Evolutionary conservation across 2,113 vertebrate genomes (phyloP).

Genomic region (Corythoichthys haematopterus): DNA sequence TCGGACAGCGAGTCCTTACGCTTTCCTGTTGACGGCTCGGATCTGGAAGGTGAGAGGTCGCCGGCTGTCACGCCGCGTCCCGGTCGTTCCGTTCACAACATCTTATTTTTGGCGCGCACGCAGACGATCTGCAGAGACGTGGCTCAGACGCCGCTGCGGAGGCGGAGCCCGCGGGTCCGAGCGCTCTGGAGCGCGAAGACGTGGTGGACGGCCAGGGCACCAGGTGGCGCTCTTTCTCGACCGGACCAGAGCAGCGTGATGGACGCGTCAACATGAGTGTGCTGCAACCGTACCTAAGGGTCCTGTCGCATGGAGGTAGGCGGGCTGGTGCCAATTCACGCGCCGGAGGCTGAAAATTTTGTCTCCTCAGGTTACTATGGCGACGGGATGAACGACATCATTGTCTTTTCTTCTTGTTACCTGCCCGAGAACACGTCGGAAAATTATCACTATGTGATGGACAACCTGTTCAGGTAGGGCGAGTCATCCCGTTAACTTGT

Average conservation of each 20-base stretch:
- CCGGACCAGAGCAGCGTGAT: conserved; percentile 48
- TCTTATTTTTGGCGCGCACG: neutral
- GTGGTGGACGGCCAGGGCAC: conserved; percentile 66
- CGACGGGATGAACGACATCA: conserved; percentile 73
- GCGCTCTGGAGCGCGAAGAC: conserved; percentile 59
- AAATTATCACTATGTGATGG: conserved; percentile 78
- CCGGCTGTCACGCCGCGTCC: neutral
- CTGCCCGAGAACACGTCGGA: conserved; percentile 72
- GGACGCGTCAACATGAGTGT: conserved; percentile 73
- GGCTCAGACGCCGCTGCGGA: conserved; percentile 24
- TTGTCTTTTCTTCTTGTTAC: conserved; percentile 80
- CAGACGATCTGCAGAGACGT: conserved; percentile 71
- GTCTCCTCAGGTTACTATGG: conserved; percentile 74
- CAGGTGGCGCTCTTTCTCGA: conserved; percentile 75
- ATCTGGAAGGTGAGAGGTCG: conserved; percentile 72
- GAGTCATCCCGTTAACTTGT: too few species aligned
- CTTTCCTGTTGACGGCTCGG: conserved; percentile 64
- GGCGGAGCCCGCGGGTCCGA: conserved; percentile 36
- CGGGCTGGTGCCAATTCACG: neutral
- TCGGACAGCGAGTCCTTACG: conserved; percentile 75
- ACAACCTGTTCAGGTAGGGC: conserved; percentile 79
- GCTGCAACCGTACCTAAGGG: conserved; percentile 73
- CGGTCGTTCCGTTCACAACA: too few species aligned
- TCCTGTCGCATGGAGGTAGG: conserved; percentile 80
- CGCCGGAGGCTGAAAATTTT: neutral